phyloP scores from a whole-genome alignment of 2,113 vertebrate genomes.

The Lepus timidus region DNA sequence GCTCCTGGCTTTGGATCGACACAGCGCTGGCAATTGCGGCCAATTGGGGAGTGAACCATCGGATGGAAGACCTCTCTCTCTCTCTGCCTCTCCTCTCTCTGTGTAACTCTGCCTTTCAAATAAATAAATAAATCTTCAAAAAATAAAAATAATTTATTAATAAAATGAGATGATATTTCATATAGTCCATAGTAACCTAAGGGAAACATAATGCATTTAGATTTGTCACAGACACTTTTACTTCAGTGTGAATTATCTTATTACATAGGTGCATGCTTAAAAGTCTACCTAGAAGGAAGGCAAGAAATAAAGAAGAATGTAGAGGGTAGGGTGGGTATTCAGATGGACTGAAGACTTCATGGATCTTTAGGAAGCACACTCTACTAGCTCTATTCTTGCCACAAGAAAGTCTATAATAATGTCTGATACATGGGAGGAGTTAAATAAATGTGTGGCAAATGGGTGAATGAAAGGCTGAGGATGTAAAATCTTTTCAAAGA shows the following conservation, averaged over 20 bases:
- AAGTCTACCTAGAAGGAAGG: background rate
- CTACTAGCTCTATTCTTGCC: background rate
- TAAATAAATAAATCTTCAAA: too few species aligned
- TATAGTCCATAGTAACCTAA: background rate
- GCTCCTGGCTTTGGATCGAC: too few species aligned
- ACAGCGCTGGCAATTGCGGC: too few species aligned
- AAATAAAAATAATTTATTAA: too few species aligned
- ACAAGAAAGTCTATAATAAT: constrained; percentile 9
- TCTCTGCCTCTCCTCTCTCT: too few species aligned
- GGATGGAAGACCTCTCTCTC: too few species aligned
- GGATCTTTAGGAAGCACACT: background rate
- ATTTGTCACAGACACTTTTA: constrained; percentile 21
- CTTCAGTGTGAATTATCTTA: constrained; percentile 45
- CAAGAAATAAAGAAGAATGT: background rate
- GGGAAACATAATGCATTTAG: background rate
- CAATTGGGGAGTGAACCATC: too few species aligned
- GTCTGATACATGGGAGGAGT: background rate
- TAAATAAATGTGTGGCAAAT: background rate
- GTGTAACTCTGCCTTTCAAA: too few species aligned
- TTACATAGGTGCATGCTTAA: background rate
- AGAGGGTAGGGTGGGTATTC: background rate
- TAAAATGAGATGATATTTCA: too few species aligned
- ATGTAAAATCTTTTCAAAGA: constrained; percentile 10
- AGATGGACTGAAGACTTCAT: background rate
- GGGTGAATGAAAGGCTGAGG: background rate